These are phyloP conservation scores for Phrynocephalus forsythii DNA, from an alignment of 2,797 vertebrate species.

Conservation along the genomic window DNA sequence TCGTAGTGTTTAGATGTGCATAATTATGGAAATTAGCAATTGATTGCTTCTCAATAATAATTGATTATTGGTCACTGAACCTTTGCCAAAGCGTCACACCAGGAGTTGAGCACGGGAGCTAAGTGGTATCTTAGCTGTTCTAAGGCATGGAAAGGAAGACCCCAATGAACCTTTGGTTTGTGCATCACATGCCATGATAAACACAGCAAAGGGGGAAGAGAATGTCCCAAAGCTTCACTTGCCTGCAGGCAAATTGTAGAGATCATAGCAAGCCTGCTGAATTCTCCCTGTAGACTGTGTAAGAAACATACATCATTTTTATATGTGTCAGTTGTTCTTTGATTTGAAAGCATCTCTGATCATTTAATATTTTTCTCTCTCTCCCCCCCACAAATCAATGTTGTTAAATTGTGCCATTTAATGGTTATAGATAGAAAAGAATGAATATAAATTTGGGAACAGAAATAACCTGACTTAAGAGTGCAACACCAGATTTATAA, in stretches of 20 bases:
- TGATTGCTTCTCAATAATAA: constrained; percentile 90
- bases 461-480: constrained; percentile 81
- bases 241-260: constrained; percentile 85
- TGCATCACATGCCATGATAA: constrained; percentile 88
- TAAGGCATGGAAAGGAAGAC: constrained; percentile 72
- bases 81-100: constrained; percentile 76
- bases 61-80: constrained; percentile 89
- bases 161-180: constrained; percentile 79
- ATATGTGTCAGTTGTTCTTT: constrained; percentile 84
- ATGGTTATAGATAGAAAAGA: constrained; percentile 68
- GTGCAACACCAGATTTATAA: constrained; percentile 68
- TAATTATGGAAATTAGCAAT: constrained; percentile 97
- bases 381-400: constrained; percentile 66
- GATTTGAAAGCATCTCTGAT: constrained; percentile 84
- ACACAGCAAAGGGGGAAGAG: constrained; percentile 85
- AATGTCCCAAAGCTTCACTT: constrained; percentile 82
- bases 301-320: constrained; percentile 87
- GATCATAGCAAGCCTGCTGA: constrained; percentile 84
- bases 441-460: constrained; percentile 75
- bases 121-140: constrained; percentile 76
- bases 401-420: constrained; percentile 82
- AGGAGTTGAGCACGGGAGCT: constrained; percentile 82
- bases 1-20: constrained; percentile 92
- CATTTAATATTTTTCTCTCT: constrained; percentile 83
- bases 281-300: constrained; percentile 81